A percentile compares a stretch with the other conserved stretches of the same genome.
Conservation (phyloP, 2,113 vertebrate species). For the Gracilinanus agilis region DNA sequence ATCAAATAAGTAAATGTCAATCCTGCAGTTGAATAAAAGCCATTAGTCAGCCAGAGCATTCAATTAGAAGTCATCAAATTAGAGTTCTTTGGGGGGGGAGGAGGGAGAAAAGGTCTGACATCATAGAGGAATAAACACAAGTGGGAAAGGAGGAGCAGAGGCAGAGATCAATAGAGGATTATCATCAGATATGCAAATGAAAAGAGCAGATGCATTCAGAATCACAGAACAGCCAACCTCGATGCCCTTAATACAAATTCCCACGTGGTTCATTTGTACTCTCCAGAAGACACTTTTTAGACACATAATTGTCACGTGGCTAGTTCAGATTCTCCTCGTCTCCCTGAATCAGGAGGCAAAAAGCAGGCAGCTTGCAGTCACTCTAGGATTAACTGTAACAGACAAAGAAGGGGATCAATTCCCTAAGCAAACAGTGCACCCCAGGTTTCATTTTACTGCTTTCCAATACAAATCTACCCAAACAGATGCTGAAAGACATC, state of each 20-base stretch:
- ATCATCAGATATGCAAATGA: background rate
- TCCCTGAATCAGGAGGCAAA: constrained; percentile 53
- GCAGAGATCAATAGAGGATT: constrained; percentile 53
- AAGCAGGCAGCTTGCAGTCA: constrained; percentile 33
- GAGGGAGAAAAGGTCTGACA: constrained; percentile 35
- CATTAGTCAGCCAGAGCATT: constrained; percentile 66
- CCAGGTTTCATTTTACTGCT: constrained; percentile 42
- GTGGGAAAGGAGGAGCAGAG: constrained; percentile 38
- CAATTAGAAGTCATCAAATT: constrained; percentile 68
- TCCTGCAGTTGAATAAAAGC: constrained; percentile 56
- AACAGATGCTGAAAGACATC: constrained; percentile 44
- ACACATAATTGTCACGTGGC: constrained; percentile 35
- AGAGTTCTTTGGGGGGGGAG: constrained; percentile 10
- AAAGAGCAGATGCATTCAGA: constrained; percentile 12
- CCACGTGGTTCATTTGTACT: constrained; percentile 31
- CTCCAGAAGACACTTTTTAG: constrained; percentile 44
- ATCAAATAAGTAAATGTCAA: constrained; percentile 75
- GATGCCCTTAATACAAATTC: constrained; percentile 37
- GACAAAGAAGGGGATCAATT: constrained; percentile 63
- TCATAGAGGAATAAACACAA: constrained; percentile 28
- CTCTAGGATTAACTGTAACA: constrained; percentile 35
- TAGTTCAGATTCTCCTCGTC: constrained; percentile 53
- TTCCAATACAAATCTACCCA: constrained; percentile 37
- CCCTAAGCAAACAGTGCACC: constrained; percentile 33
- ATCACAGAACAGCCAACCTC: background rate